Evolutionary conservation across 2,113 vertebrate genomes (phyloP), one percentile per base, ranked within the genome.

Genomic region (Emydura subglobosa): DNA sequence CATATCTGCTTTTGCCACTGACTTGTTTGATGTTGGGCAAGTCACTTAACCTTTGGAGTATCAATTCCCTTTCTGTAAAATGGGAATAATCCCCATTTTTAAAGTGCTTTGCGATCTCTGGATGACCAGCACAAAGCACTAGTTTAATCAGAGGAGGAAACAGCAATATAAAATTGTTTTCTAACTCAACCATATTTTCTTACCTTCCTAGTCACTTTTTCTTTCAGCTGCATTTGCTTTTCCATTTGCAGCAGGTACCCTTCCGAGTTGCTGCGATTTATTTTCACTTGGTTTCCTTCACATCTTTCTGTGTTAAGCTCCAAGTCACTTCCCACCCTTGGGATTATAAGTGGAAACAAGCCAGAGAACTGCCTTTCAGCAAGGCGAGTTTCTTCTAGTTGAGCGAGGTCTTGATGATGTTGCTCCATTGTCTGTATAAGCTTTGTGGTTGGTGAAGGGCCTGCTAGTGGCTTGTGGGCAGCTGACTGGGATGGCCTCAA

Each of bases 181-280:
- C 34, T 44, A 50, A 44, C 1, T 11, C 65, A 57, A 31, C 12
- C 2, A 1, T 50, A 6, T 51, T 74, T 88, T 5, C 54, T 97
- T 93, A 99, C 99, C 99, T 99, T 99, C 86, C 94, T 97, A 19
- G 79, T 74, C 78, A 27, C 86, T n/a, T 94, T 97, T 9, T 96
- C 95, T 91, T 94, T 97, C 21, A 93, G 97, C 44, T 97, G 97
- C 6, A 92, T 98, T 44, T 98, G 97, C 83, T 97, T 99, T 86
- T 97, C 98, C 97, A 96, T 95, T 79, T 98, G 98, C 57, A 96
- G 87, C 17, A 99, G 95, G 87, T 98, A 98, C 2, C 98, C 97
- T 74, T 98, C 98, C 0, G 98, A 99, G 92, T 82, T 97, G 96
- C 96, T 98, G 17, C 88, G 94, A 10, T 65, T 95, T 19, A 97